Evolutionary conservation across 2,888 invertebrate species (phyloP), one percentile per base, ranked within the genome.

Genomic region (Acleris cristana): DNA sequence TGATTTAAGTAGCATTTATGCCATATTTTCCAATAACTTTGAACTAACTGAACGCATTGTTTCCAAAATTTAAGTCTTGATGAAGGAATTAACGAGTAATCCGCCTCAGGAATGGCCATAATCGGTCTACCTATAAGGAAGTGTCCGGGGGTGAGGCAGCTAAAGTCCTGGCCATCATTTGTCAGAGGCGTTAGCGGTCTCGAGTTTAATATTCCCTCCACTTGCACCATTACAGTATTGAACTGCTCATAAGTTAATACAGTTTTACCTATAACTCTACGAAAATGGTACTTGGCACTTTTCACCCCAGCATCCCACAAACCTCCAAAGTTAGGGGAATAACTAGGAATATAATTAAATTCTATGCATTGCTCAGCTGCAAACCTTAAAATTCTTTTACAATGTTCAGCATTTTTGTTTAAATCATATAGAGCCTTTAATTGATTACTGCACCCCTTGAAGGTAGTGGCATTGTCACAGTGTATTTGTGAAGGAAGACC

Each of bases 161-260:
- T n/a, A 18, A 64, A 54, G 12, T 68, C 63, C 3, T 51, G 14
- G 6, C 40, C 44, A 30, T 64, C 64, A 3, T 14, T 49, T 26
- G 60, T 45, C 6, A 69, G n/a, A 3, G 40, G 51, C 4, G 56
- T 30, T 6, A 69, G 7, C 2, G 69, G 60, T 4, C 69, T 21
- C 8, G 69, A 69, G 34, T 69, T 69, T 3, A 69, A 16, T 8
- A 69, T 19, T 18, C 52, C 60, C 48, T 69, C 69, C 18, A 69
- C 56, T 30, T 69, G 49, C 10, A 56, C 44, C 3, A 56, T 23
- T 3, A 64, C 57, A 0, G 69, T 56, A 10, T 64, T 51, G 14
- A 69, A 56, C 19, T 64, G 34, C 14, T 69, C 69, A 18, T 60
- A 67, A 2, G 67, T 67, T 7, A 64, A 40, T 16, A 40, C 19